Evolutionary conservation across 2,797 vertebrate genomes (phyloP).

Genomic region (Poeciliopsis gracilis): DNA sequence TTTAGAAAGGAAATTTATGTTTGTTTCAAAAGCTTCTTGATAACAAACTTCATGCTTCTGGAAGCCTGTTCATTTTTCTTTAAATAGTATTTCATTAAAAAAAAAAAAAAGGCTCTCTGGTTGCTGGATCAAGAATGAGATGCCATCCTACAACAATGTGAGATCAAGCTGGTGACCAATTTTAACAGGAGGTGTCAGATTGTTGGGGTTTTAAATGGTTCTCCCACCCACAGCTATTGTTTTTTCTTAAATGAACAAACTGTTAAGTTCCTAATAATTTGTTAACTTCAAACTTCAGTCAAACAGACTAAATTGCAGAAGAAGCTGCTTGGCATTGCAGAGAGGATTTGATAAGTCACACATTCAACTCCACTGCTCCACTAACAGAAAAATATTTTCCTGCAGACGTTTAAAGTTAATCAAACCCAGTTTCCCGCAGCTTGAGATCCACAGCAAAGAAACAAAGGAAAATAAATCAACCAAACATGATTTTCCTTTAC

Average conservation of each 20-base stretch:
- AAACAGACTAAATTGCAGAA: background rate
- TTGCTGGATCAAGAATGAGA: background rate
- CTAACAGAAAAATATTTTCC: background rate
- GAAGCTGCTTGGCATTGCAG: background rate
- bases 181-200: background rate
- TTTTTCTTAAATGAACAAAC: background rate
- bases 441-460: background rate
- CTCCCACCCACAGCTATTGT: background rate
- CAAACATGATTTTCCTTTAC: background rate
- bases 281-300: background rate
- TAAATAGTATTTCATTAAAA: background rate
- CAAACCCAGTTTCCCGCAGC: background rate
- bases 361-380: background rate
- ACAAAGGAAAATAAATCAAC: background rate
- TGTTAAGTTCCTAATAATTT: background rate
- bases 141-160: background rate
- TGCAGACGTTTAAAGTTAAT: background rate
- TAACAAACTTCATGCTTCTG: background rate
- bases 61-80: background rate
- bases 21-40: background rate
- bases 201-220: background rate
- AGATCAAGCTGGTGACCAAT: background rate
- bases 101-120: no score
- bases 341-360: background rate
- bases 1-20: background rate